phyloP scores from a whole-genome alignment of 1,140 invertebrate genomes.

The Brachystomella parvula region DNA sequence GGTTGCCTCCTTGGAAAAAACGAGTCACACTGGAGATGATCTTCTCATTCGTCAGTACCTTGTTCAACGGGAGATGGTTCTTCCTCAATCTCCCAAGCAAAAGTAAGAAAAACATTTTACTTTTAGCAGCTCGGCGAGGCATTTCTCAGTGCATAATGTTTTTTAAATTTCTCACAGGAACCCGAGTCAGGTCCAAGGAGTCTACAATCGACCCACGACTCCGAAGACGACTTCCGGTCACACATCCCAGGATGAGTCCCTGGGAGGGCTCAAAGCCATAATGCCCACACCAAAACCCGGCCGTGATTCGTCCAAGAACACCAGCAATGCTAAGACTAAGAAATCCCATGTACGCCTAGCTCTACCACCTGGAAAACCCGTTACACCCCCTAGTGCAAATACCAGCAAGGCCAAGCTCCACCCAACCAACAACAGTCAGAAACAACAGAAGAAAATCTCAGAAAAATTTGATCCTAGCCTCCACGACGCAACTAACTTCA shows the following conservation, averaged over 20 bases:
- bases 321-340: not conserved
- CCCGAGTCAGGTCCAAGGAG: not conserved
- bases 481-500: not conserved
- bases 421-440: too few relatives aligned
- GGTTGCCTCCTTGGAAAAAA: conserved; percentile 14
- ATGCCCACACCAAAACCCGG: not conserved
- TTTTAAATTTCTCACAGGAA: not conserved
- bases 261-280: not conserved
- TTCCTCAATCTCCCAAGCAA: not conserved
- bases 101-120: not conserved
- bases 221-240: not conserved
- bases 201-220: conserved; percentile 1
- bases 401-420: too few relatives aligned
- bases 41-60: conserved; percentile 29
- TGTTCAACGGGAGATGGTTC: conserved; percentile 5
- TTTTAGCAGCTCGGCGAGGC: not conserved
- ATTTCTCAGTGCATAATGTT: not conserved
- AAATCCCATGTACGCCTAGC: not conserved
- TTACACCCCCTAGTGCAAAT: too few relatives aligned
- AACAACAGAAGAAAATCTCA: too few relatives aligned
- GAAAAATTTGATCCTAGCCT: too few relatives aligned
- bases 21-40: conserved; percentile 28
- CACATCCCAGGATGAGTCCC: not conserved
- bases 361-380: too few relatives aligned
- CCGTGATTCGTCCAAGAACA: not conserved